Base-by-base conservation (phyloP, 2,797 vertebrate species). In the Semaprochilodus insignis region DNA sequence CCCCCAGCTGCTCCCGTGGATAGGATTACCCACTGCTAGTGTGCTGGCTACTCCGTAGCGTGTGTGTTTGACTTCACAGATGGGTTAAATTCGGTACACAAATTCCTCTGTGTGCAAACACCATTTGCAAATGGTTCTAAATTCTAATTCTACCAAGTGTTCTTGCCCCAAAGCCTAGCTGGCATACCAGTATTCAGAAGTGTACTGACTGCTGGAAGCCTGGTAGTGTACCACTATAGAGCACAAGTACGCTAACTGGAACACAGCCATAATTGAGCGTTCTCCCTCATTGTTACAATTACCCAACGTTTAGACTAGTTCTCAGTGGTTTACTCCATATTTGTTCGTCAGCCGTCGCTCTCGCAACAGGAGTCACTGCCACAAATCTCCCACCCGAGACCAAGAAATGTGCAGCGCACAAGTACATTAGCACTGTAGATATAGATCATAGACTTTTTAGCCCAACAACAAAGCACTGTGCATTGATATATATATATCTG, bases 391-490 rank as follows among this genome's bases (percentile, higher is more conserved):
- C 27, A 60, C 34, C 54, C 40, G 31, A 59, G 74, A 75, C 55
- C 34, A 74, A 23, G 74, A 60, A 75, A 7, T n/a, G 31, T 27
- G 17, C 71, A 74, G 54, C 19, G 23, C 27, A 57, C 31, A 57
- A 57, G 19, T 62, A 60, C 34, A 62, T 75, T 14, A 34, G 55
- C 54, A 75, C 73, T 75, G 55, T 60, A 75, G 54, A 44, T 40
- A 14, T 75, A 36, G 31, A 75, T 74, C 54, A 62, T 75, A 75
- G 74, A 75, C 25, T n/a, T 74, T 59, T 59, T 59, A 60, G 34
- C n/a, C 74, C 34, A 23, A 62, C 34, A 60, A 23, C 15, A 27
- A 75, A 60, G 74, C 55, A 75, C 74, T 75, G 74, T 75, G 74
- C 55, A 74, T 60, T 40, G n/a, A 44, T 54, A 54, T 17, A 62